These are phyloP conservation scores for Dendroctonus ponderosae DNA, from an alignment of 1,140 invertebrate genomes.

Conservation along the genomic window DNA sequence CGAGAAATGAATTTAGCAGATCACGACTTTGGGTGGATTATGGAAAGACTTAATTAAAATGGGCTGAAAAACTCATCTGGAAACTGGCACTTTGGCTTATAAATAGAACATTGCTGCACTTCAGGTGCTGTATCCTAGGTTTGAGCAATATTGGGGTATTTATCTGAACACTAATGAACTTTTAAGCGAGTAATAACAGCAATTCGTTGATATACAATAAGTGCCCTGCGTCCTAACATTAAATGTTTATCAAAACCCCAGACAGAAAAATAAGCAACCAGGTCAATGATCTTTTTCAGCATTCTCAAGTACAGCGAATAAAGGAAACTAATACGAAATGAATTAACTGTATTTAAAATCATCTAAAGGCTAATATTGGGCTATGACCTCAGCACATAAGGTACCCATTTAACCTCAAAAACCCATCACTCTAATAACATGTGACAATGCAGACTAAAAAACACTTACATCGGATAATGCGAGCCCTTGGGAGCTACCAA, in stretches of 20 bases:
- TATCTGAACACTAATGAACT: too few relatives aligned
- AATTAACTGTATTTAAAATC: slow-evolving; percentile 20
- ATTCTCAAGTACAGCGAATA: slow-evolving; percentile 1
- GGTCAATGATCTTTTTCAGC: slow-evolving; percentile 21
- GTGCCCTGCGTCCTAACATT: too few relatives aligned
- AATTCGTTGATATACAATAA: too few relatives aligned
- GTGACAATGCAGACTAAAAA: slow-evolving; percentile 1
- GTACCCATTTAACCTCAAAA: slow-evolving; percentile 16
- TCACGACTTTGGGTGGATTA: too few relatives aligned
- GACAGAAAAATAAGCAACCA: slow-evolving; percentile 30
- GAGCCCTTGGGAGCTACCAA: not conserved
- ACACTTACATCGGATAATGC: slow-evolving; percentile 4
- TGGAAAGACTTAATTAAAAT: too few relatives aligned
- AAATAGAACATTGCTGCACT: too few relatives aligned
- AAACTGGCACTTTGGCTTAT: too few relatives aligned
- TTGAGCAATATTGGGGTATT: too few relatives aligned
- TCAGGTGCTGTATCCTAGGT: too few relatives aligned
- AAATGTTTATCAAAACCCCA: slow-evolving; percentile 20
- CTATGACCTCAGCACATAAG: slow-evolving; percentile 16
- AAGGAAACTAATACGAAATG: not conserved
- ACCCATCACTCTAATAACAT: not conserved
- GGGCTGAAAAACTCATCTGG: too few relatives aligned
- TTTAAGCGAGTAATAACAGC: too few relatives aligned
- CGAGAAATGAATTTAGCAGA: too few relatives aligned
- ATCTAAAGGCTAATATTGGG: slow-evolving; percentile 14